Percentiles rank a stretch among this genome's conserved stretches.
Evolutionary conservation across 2,888 invertebrate genomes (phyloP).

Genomic region (Eupithecia dodoneata): DNA sequence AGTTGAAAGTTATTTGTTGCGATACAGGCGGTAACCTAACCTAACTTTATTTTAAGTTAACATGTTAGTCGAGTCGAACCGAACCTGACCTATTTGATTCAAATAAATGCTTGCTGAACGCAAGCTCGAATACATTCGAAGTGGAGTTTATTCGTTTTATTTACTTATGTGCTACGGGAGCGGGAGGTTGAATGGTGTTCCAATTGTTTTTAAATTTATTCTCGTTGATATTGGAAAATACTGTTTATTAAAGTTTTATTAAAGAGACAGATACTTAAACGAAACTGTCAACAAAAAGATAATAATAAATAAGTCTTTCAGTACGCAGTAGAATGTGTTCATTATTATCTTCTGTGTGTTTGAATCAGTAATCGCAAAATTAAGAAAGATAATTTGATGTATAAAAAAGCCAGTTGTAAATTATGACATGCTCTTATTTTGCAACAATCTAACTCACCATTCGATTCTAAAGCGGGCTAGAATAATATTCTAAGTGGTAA

Average conservation of each 20-base stretch:
- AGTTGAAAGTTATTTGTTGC: conserved; percentile 59
- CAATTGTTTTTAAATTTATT: not conserved
- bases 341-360: not conserved
- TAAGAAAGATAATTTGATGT: not conserved
- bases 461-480: not conserved
- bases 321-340: not conserved
- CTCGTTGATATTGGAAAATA: not conserved
- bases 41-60: conserved; percentile 44
- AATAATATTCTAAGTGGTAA: no score
- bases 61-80: conserved; percentile 33
- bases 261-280: not conserved
- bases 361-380: not conserved
- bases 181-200: not conserved
- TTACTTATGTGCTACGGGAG: not conserved
- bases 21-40: conserved; percentile 44
- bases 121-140: not conserved
- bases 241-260: not conserved
- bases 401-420: not conserved
- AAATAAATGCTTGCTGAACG: conserved; percentile 6
- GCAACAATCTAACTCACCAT: not conserved
- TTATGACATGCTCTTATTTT: not conserved
- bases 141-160: not conserved
- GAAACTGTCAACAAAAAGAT: not conserved
- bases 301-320: not conserved
- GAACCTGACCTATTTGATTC: conserved; percentile 28